Evolutionary conservation across 2,797 vertebrate species (phyloP), one percentile per base, ranked within the genome.

Genomic region (Phoeniculus purpureus): DNA sequence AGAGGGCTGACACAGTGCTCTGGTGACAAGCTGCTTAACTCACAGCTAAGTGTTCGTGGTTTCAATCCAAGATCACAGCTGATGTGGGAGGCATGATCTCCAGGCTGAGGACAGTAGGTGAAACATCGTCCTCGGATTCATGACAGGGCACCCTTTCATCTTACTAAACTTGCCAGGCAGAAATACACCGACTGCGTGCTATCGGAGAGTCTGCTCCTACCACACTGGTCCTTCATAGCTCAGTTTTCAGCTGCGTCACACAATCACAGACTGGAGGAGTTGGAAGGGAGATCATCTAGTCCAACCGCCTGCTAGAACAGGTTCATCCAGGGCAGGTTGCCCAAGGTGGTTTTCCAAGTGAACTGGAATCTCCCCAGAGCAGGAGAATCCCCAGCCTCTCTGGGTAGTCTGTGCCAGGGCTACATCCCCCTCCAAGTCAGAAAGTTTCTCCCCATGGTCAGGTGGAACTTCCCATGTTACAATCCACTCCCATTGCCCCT

Each of bases 11-110:
- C 91, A 92, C 47, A 55, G 75, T 91, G 85, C 88, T 92, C 91
- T 81, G 87, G 89, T 90, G 92, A 95, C 93, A 92, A 93, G 82
- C 91, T 89, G 85, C 89, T 91, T 95, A 94, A 93, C 89, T 94
- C 88, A 34, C 32, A 77, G 9, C 81, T 61, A 29, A 85, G 81
- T 1, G 0, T 51, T 86, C 81, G 7, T 25, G 79, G 61, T 88
- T 89, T 87, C 89, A 85, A 15, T 61, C 75, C 75, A 9, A 5
- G 78, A 85, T 64, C 94, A 54, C 81, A 82, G 89, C 78, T 71
- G 37, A 86, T 56, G 65, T 25, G 1, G 9, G 83, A 92, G 81
- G 68, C 70, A 37, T 2, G 51, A 75, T 83, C 85, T 75, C 70
- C 19, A 18, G 14, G 55, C 58, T 52, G 51, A 68, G 50, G 31